A percentile compares a stretch with the other conserved stretches of the same genome.
These are phyloP conservation scores for Diachrysia chrysitis DNA, from an alignment of 2,888 invertebrate species.

Conservation along the genomic window DNA sequence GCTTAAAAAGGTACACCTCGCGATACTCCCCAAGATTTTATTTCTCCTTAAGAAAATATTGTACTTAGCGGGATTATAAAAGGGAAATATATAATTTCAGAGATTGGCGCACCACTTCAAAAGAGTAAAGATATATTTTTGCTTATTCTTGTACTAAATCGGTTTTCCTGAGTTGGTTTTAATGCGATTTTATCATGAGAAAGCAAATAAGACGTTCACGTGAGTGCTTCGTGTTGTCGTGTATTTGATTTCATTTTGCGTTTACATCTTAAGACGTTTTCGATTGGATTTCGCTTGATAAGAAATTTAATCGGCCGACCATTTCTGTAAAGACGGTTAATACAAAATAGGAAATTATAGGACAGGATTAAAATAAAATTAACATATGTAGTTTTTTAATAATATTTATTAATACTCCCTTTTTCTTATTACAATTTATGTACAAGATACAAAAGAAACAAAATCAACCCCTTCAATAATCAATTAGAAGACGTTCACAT, in stretches of 20 bases:
- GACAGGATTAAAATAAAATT: conserved; percentile 43
- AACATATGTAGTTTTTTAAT: conserved; percentile 64
- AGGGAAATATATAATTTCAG: conserved; percentile 70
- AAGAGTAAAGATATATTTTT: conserved; percentile 62
- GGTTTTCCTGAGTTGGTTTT: conserved; percentile 63
- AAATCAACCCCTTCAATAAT: conserved; percentile 53
- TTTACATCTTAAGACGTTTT: conserved; percentile 41
- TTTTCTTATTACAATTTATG: conserved; percentile 82
- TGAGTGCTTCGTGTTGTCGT: conserved; percentile 43
- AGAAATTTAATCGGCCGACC: neutral
- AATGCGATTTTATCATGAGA: conserved; percentile 64
- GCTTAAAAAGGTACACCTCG: conserved; percentile 59
- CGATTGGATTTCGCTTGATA: conserved; percentile 13
- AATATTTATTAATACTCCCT: conserved; percentile 85
- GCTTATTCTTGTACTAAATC: conserved; percentile 63
- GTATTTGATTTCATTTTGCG: conserved; percentile 59
- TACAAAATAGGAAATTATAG: neutral
- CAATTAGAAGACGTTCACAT: conserved; percentile 43
- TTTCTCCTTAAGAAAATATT: conserved; percentile 66
- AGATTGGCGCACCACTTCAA: conserved; percentile 69
- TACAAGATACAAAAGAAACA: conserved; percentile 83
- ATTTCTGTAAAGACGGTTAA: neutral
- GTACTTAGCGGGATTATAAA: conserved; percentile 69
- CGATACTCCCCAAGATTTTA: conserved; percentile 59
- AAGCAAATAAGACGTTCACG: conserved; percentile 61